phyloP scores from a whole-genome alignment of 2,113 vertebrate genomes.

The Ptychochromis oligacanthus region DNA sequence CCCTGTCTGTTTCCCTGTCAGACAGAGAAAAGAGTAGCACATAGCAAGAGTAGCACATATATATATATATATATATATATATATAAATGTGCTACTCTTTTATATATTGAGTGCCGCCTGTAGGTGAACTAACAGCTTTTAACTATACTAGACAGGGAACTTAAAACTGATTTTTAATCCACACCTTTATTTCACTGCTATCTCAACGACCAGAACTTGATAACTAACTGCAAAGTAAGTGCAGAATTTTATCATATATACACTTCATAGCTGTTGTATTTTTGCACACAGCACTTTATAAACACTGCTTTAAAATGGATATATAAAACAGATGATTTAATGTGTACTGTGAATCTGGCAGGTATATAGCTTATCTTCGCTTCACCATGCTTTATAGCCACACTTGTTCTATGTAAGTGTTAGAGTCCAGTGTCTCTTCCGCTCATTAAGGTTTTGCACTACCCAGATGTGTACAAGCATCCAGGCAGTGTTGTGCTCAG shows the following conservation, averaged over 20 bases:
- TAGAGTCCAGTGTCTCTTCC: conserved; percentile 17
- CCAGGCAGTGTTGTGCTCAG: conserved; percentile 44
- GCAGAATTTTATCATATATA: background rate
- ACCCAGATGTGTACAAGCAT: conserved; percentile 64
- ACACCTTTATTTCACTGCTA: background rate
- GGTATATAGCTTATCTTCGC: background rate
- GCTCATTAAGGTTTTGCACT: conserved; percentile 68
- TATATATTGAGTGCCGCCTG: no score
- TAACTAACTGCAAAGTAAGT: background rate
- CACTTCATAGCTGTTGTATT: background rate
- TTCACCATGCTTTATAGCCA: conserved; percentile 5
- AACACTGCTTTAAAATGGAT: background rate
- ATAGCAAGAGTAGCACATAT: no score
- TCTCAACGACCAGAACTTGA: background rate
- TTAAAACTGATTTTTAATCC: background rate
- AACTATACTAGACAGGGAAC: background rate
- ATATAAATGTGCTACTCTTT: no score
- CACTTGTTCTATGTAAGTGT: conserved; percentile 9
- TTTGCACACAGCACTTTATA: background rate
- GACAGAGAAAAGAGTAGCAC: background rate
- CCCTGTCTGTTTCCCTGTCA: background rate
- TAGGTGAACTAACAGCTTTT: no score
- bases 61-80: no score
- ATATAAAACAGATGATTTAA: background rate
- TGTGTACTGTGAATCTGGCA: background rate